Evolutionary conservation across 2,888 invertebrate species (phyloP).

Genomic region (Heterodera filipjevi): DNA sequence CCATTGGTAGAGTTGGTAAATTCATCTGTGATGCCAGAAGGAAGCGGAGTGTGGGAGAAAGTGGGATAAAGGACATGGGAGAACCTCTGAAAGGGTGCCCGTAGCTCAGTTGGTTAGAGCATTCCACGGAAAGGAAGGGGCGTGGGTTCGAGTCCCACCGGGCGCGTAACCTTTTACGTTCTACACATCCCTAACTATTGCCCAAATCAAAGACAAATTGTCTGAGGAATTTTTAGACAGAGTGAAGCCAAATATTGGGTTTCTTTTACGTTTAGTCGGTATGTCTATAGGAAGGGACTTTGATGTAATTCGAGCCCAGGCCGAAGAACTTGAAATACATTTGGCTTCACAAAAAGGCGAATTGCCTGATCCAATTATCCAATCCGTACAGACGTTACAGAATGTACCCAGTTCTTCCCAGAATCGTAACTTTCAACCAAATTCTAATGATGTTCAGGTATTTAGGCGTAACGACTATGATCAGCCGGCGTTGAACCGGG

Average conservation of each 20-base stretch:
- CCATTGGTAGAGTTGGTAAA: conserved; percentile 4
- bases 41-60: too few relatives aligned
- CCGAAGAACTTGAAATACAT: conserved; percentile 2
- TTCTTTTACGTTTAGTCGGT: not conserved
- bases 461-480: not conserved
- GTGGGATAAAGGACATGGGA: too few relatives aligned
- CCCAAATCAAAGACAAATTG: not conserved
- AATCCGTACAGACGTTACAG: not conserved
- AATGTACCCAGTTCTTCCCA: not conserved
- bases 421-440: not conserved
- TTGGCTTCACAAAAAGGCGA: conserved; percentile 2
- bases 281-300: conserved; percentile 7
- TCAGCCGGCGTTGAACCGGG: not conserved
- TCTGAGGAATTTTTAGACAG: conserved; percentile 12
- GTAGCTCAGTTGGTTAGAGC: too few relatives aligned
- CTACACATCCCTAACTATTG: not conserved
- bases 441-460: not conserved
- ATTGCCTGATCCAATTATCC: not conserved
- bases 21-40: too few relatives aligned
- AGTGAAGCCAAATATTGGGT: not conserved
- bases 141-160: too few relatives aligned
- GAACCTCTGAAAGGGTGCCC: too few relatives aligned
- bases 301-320: not conserved
- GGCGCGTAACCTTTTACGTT: too few relatives aligned
- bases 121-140: too few relatives aligned